Base-by-base conservation (phyloP, 2,113 vertebrate species). In the Pantherophis guttatus region DNA sequence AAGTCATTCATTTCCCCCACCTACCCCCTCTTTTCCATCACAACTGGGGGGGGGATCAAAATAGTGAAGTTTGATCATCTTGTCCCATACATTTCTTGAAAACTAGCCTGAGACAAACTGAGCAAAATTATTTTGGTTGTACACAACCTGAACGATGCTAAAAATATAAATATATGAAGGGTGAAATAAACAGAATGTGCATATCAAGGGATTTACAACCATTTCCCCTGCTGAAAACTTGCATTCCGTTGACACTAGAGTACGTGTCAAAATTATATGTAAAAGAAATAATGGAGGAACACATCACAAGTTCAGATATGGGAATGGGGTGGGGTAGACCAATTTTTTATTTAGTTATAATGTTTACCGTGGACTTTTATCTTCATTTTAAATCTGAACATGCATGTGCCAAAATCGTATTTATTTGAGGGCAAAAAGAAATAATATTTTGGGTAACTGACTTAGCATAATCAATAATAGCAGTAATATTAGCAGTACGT, bases 31-130 rank as follows among this genome's bases (percentile, higher is more conserved):
- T 96, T 97, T 94, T 93, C 96, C 87, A 90, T 92, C 81, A 95
- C 95, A 95, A 96, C 95, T 94, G 58, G 23, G 8, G 58, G 23
- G 8, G 8, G 1, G 57, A 96, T 88, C 92, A 81, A 0, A 0
- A 95, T 95, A 96, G 94, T 88, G 88, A 98, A 97, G 95, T 97
- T 97, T 86, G 94, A 95, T 95, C 97, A 97, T 97, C 97, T 96
- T 94, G 29, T 44, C 90, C 89, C 94, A 93, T 94, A 96, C 91
- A 48, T 95, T 96, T 93, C 52, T 57, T 92, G 8, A 39, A 81
- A 95, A 93, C 15, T 75, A 92, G 8, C 44, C 96, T 95, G 75
- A 62, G 95, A 93, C 93, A 5, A 50, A 8, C 23, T 90, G 94
- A 95, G 90, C 26, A 94, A 96, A 95, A 90, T 10, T 55, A 88